Evolutionary conservation across 1,140 invertebrate species (phyloP), one percentile per base, ranked within the genome.

Genomic region (Octopus sinensis): DNA sequence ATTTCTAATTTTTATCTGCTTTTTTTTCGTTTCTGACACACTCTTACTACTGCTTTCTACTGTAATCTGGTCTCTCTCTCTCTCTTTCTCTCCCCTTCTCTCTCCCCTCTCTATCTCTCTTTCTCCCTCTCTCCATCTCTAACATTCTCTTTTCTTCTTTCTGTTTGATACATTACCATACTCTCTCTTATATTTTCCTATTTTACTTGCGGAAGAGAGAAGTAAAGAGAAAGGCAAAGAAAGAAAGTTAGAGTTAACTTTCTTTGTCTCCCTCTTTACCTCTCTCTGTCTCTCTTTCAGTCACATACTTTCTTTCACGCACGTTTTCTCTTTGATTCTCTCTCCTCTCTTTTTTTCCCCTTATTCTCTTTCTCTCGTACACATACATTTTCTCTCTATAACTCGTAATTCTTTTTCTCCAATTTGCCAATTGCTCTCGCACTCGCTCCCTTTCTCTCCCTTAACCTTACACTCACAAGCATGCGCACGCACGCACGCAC

Each of bases 221-320:
- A 43, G 30, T 43, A 43, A 43, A 43, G 30, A 43, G 30, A 43
- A 3, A 43, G 30, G 3, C 30, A 43, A 43, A 43, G 30, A 43
- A 43, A 43, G 30, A 43, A 43, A 43, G 30, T 43, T 43, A 43
- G 30, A 43, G 30, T 3, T 43, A 43, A 43, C 30, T 43, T 43
- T 43, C 30, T 3, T 43, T 43, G 30, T 80, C 82, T 73, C 80
- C 83, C 51, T 86, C 83, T 71, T 54, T 82, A 51, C 82, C 82
- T 75, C 82, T 82, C 53, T 79, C 80, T 53, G 75, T 78, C 30
- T 83, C 83, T n/a, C 76, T 73, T 53, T 75, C 53, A 2, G 30
- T 43, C 30, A 43, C 30, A 43, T 0, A 43, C 30, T 43, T 43
- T 43, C 30, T 43, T 43, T 43, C 30, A 43, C 30, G 30, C 30